Percentiles rank a stretch among this genome's conserved stretches.
phyloP scores from a whole-genome alignment of 23 tunicate genomes.

The Styela clava region DNA sequence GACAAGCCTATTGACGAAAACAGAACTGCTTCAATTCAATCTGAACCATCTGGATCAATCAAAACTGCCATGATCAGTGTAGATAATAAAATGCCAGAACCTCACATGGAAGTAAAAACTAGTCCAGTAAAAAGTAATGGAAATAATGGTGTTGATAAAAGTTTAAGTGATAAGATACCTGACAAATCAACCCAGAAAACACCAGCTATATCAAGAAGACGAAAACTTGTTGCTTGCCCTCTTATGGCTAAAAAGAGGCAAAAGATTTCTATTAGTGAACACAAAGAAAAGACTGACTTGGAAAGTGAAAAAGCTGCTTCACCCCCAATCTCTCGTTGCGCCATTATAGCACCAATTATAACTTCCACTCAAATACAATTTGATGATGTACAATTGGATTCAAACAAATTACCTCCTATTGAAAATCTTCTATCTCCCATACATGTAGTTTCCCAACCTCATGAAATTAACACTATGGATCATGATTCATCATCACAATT shows the following conservation, averaged over 20 bases:
- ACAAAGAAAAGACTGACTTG: background rate
- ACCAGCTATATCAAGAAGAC: background rate
- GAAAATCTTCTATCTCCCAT: background rate
- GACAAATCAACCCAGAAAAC: background rate
- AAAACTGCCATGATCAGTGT: background rate
- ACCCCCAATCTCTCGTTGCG: background rate
- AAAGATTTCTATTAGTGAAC: background rate
- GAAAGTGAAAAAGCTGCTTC: background rate
- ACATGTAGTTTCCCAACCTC: background rate
- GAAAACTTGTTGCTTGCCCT: slow-evolving; percentile 13
- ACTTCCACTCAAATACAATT: background rate
- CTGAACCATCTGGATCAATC: background rate
- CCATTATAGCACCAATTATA: background rate
- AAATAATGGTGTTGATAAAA: background rate
- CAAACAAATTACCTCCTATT: background rate
- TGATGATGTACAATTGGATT: background rate
- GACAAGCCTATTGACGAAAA: background rate
- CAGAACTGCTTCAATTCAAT: background rate
- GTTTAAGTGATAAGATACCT: background rate
- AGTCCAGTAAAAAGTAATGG: background rate
- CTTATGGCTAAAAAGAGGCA: background rate
- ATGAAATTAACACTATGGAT: background rate
- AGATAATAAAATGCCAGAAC: no score
- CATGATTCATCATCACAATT: background rate
- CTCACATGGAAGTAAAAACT: background rate